phyloP scores from a whole-genome alignment of 2,113 vertebrate species.

The Nibea albiflora region DNA sequence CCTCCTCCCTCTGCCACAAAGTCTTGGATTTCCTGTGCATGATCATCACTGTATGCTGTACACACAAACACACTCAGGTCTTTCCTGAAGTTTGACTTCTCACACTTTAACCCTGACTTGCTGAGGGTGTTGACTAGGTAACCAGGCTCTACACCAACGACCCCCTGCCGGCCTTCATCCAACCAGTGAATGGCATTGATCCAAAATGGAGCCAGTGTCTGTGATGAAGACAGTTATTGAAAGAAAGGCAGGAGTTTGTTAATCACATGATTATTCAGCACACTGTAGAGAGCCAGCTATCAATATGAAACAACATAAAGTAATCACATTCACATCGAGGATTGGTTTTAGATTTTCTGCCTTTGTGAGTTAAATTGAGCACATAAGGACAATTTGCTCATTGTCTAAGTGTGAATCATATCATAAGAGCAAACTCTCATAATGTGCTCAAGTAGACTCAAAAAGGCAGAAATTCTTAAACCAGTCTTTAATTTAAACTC shows the following conservation, averaged over 20 bases:
- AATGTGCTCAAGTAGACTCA: too few species aligned
- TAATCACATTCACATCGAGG: too few species aligned
- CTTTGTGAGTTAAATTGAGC: too few species aligned
- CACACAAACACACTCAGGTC: constrained; percentile 62
- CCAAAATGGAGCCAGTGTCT: constrained; percentile 73
- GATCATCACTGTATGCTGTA: constrained; percentile 41
- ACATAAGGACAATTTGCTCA: too few species aligned
- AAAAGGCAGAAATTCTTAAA: too few species aligned
- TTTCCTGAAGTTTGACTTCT: constrained; percentile 38
- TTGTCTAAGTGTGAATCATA: too few species aligned
- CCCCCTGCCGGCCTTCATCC: constrained; percentile 72
- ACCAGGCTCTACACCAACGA: constrained; percentile 57
- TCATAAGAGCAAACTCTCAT: too few species aligned
- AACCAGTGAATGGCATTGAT: constrained; percentile 83
- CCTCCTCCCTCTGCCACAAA: constrained; percentile 89
- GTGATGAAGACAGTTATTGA: neutral
- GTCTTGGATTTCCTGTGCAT: constrained; percentile 72
- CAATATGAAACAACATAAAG: too few species aligned
- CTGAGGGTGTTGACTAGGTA: neutral
- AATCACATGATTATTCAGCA: neutral
- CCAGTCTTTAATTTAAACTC: neutral
- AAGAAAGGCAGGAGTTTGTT: neutral
- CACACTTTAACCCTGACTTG: constrained; percentile 27
- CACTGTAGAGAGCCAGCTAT: neutral
- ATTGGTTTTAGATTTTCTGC: too few species aligned